phyloP scores from a whole-genome alignment of 2,888 invertebrate genomes.

The Chymomyza caudatula region DNA sequence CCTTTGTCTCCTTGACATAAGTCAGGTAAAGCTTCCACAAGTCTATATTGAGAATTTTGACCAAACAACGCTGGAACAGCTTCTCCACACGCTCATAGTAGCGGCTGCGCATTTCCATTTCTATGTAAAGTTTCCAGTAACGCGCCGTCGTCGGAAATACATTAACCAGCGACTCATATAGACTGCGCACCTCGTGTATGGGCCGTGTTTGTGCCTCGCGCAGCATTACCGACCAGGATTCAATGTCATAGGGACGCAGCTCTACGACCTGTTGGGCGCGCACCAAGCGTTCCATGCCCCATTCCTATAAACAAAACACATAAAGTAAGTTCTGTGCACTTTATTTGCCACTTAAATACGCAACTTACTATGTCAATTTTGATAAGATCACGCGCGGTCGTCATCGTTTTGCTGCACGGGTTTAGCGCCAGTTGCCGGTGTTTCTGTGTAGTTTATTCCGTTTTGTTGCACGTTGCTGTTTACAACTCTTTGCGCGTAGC shows the following conservation, averaged over 20 bases:
- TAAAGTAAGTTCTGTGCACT: too few species aligned
- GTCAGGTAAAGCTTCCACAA: slow-evolving; percentile 98
- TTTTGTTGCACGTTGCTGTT: not conserved
- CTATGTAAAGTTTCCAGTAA: slow-evolving; percentile 99
- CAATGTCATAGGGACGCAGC: slow-evolving; percentile 94
- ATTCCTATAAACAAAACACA: slow-evolving; percentile 81
- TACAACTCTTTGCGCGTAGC: not conserved
- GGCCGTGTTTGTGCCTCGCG: slow-evolving; percentile 93
- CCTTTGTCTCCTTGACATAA: slow-evolving; percentile 98
- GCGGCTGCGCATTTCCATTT: slow-evolving; percentile 97
- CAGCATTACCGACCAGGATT: slow-evolving; percentile 97
- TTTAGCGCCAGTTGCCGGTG: not conserved
- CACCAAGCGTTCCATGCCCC: slow-evolving; percentile 91
- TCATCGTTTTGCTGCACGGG: slow-evolving; percentile 61
- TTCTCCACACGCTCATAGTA: slow-evolving; percentile 99
- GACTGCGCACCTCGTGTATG: slow-evolving; percentile 91
- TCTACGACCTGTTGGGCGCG: slow-evolving; percentile 92
- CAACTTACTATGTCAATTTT: slow-evolving; percentile 78
- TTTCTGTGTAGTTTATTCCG: not conserved
- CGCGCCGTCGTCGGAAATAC: slow-evolving; percentile 98
- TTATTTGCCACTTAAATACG: too few species aligned
- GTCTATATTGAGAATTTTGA: slow-evolving; percentile 99
- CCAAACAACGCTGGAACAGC: slow-evolving; percentile 98
- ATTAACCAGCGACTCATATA: slow-evolving; percentile 95
- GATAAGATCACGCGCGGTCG: slow-evolving; percentile 75